Evolutionary conservation across 2,888 invertebrate genomes (phyloP).

Genomic region (Chydorus sphaericus): DNA sequence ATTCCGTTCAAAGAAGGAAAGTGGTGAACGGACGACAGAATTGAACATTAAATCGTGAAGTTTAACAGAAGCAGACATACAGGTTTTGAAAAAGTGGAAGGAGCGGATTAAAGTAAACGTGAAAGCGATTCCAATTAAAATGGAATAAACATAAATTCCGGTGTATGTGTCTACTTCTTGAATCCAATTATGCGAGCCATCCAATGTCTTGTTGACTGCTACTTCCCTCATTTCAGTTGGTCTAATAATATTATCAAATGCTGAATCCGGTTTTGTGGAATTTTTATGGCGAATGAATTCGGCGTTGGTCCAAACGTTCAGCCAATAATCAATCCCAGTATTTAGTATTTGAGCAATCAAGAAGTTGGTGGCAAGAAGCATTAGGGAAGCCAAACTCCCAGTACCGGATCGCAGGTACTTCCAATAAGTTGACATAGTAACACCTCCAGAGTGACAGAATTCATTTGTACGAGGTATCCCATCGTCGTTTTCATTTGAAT

Average conservation of each 20-base stretch:
- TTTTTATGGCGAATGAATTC: too few species aligned
- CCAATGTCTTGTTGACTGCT: too few species aligned
- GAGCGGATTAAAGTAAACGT: conserved; percentile 28
- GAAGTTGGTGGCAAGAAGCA: background rate
- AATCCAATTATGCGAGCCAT: too few species aligned
- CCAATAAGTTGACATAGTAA: background rate
- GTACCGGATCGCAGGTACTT: background rate
- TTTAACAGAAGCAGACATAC: conserved; percentile 29
- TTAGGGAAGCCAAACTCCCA: background rate
- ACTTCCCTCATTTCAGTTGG: too few species aligned
- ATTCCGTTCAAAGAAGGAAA: conserved; percentile 68
- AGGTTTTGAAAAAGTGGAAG: conserved; percentile 28
- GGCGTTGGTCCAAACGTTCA: conserved; percentile 4
- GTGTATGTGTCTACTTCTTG: conserved; percentile 18
- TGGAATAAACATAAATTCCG: conserved; percentile 28
- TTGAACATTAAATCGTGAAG: conserved; percentile 35
- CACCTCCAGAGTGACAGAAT: too few species aligned
- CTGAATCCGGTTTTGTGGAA: too few species aligned
- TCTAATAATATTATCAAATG: too few species aligned
- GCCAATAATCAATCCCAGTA: background rate
- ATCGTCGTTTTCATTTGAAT: too few species aligned
- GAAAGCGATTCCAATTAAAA: conserved; percentile 25
- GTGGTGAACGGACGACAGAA: conserved; percentile 30
- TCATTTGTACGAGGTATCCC: too few species aligned
- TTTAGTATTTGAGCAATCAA: background rate